Conservation (phyloP, 2,888 invertebrate genomes). For the Hartigia nigra region DNA sequence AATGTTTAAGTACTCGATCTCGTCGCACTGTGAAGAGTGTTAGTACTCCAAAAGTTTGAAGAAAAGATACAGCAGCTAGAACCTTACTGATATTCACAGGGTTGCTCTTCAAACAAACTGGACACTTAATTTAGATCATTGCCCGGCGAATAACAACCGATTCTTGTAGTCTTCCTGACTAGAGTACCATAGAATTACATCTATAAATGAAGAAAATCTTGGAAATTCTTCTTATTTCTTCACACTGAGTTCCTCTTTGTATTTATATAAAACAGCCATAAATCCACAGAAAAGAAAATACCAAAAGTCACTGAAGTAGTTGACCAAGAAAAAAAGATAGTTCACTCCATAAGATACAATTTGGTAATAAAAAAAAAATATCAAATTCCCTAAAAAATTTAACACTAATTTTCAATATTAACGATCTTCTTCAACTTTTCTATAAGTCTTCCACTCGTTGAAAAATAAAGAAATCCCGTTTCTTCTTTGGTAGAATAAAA, state of each 20-base stretch:
- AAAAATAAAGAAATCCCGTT: not conserved
- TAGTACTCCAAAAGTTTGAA: not conserved
- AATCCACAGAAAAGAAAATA: not conserved
- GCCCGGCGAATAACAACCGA: not conserved
- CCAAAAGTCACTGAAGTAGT: not conserved
- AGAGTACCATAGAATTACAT: not conserved
- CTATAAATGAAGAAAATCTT: not conserved
- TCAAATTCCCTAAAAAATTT: not conserved
- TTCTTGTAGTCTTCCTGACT: not conserved
- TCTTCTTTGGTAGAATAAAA: not conserved
- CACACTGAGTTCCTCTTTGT: not conserved
- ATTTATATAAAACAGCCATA: not conserved
- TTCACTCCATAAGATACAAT: not conserved
- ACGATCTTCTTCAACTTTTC: not conserved
- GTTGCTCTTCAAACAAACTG: not conserved
- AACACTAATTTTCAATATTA: not conserved
- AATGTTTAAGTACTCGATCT: not conserved
- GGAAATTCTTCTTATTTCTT: not conserved
- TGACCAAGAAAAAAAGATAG: not conserved
- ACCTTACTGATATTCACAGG: not conserved
- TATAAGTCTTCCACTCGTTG: not conserved
- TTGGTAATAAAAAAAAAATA: too few species aligned
- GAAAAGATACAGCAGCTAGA: not conserved
- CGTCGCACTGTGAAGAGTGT: not conserved
- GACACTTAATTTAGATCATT: not conserved